A percentile compares a stretch with the other conserved stretches of the same genome.
Conservation (phyloP, 2,888 invertebrate genomes). For the Nemoura dubitans region DNA sequence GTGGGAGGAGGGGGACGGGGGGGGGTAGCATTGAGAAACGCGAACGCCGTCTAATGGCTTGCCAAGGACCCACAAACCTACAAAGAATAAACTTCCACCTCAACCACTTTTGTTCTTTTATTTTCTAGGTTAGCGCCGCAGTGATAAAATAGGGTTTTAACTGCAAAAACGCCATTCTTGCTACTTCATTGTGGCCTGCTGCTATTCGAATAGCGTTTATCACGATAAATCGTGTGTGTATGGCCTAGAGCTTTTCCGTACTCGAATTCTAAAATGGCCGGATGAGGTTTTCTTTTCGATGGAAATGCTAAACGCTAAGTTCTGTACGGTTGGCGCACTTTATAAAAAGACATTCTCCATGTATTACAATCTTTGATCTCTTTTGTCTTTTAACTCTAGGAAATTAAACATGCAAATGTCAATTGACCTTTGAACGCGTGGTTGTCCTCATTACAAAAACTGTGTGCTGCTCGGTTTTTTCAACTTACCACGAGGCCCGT, state of each 20-base stretch:
- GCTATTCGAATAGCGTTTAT: neutral
- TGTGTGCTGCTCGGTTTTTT: neutral
- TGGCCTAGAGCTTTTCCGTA: neutral
- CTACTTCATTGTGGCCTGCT: neutral
- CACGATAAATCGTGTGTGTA: neutral
- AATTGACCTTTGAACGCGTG: neutral
- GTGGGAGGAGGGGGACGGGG: neutral
- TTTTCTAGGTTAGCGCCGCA: neutral
- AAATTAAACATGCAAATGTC: conserved; percentile 4
- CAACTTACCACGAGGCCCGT: neutral
- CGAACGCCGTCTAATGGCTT: neutral
- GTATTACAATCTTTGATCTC: neutral
- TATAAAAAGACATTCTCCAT: neutral
- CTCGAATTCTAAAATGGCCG: neutral
- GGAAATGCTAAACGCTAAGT: neutral
- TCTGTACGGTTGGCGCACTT: neutral
- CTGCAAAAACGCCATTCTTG: neutral
- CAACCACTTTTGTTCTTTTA: neutral
- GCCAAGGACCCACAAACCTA: neutral
- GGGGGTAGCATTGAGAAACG: neutral
- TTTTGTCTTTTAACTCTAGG: neutral
- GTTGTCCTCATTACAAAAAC: conserved; percentile 4
- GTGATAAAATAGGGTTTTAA: neutral
- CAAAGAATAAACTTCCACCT: neutral
- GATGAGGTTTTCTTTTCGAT: neutral